These are phyloP conservation scores for Denticeps clupeoides DNA, from an alignment of 2,797 vertebrate species.

Conservation along the genomic window DNA sequence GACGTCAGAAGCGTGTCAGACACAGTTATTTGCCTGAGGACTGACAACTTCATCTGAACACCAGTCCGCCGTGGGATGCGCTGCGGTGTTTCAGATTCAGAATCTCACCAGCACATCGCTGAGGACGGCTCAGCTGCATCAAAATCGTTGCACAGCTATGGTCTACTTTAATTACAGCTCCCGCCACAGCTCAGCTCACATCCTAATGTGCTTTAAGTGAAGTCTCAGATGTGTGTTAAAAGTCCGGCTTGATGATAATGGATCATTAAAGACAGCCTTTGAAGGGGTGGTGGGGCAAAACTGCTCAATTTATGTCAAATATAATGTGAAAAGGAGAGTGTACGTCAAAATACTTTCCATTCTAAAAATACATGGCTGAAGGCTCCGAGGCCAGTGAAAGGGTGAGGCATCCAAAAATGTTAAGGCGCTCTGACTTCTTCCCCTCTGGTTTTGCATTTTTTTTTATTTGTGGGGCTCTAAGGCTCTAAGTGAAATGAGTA, in stretches of 20 bases:
- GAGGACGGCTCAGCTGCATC: no score
- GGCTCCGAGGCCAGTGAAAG: constrained; percentile 36
- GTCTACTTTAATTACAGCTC: no score
- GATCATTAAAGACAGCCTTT: constrained; percentile 35
- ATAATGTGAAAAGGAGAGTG: constrained; percentile 29
- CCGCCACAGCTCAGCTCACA: no score
- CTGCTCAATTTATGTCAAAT: constrained; percentile 42
- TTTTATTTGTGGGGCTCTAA: no score
- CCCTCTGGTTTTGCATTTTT: neutral
- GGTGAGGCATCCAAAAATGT: constrained; percentile 44
- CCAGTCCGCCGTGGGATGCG: no score
- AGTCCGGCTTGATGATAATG: no score
- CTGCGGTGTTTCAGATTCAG: no score
- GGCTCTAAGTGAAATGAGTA: constrained; percentile 17
- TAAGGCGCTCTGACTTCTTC: constrained; percentile 40
- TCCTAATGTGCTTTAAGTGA: no score
- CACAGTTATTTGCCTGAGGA: neutral
- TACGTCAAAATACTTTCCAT: constrained; percentile 31
- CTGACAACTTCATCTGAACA: no score
- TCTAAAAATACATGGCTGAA: constrained; percentile 27
- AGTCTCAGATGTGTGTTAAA: no score
- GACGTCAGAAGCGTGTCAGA: neutral
- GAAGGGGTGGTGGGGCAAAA: constrained; percentile 25
- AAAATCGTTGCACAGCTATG: no score
- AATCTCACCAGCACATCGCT: no score